Base-by-base conservation (phyloP, 2,888 invertebrate genomes). In the Ichneumon xanthorius region DNA sequence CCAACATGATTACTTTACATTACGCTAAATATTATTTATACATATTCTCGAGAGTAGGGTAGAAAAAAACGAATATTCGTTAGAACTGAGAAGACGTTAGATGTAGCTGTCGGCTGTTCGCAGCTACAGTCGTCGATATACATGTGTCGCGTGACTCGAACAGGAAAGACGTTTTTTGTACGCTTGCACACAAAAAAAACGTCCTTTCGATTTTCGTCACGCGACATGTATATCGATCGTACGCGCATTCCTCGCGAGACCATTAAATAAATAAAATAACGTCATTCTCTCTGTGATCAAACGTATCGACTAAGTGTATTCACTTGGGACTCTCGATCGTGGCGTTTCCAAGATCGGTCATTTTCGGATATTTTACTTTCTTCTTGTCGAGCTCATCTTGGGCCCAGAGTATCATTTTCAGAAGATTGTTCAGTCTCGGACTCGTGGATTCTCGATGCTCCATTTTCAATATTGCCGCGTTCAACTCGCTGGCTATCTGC, bases 391-490 rank as follows among this genome's bases (percentile, higher is more conserved):
- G 95, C 93, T 99, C 98, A 80, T 98, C 97, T 94, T 99, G 99
- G 0, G 98, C 98, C 99, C 99, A 99, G 67, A 99, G 95, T 89
- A 99, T 97, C 94, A 99, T 96, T 94, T 99, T 98, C 14, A 99
- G 95, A 19, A 99, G 95, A 91, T 97, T 98, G 92, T 98, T 98
- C 81, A 99, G 95, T 93, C 98, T 97, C 2, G 99, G 98, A 82
- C 98, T 97, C 1, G 98, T 98, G 71, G 97, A 97, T 92, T 98
- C 98, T 92, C 97, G 97, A 91, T 98, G 97, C 93, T 99, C 99
- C 95, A 97, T 97, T 93, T 98, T 98, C 78, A 99, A 95, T 90
- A 99, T 99, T n/a, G 99, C 99, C 71, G 99, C 98, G 94, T 99
- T 99, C 22, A 99, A 95, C 95, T 99, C 99, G 95, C 99, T 99